These are phyloP conservation scores for Drosophila kambysellisi DNA, from an alignment of 2,888 invertebrate species.

Conservation along the genomic window DNA sequence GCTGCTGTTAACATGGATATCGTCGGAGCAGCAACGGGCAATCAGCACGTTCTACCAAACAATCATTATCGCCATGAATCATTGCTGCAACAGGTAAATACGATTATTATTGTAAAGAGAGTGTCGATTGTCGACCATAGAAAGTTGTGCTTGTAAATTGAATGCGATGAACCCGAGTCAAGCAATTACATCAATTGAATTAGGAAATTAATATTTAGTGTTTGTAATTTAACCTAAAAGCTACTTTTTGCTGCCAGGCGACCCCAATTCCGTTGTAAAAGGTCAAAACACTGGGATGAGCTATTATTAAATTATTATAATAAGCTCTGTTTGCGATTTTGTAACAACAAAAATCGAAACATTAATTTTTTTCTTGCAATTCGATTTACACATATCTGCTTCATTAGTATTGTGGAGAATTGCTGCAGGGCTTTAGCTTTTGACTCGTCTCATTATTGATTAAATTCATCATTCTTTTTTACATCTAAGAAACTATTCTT, in stretches of 20 bases:
- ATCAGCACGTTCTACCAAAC: conserved; percentile 84
- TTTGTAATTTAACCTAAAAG: neutral
- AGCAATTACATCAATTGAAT: neutral
- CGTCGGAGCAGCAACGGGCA: conserved; percentile 80
- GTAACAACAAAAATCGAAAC: neutral
- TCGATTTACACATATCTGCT: neutral
- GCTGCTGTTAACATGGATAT: conserved; percentile 82
- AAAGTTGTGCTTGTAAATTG: conserved; percentile 25
- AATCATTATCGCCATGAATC: conserved; percentile 85
- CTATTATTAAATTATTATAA: conserved; percentile 2
- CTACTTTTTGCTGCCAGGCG: neutral
- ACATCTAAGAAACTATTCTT: neutral
- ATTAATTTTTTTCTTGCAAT: neutral
- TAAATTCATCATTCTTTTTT: neutral
- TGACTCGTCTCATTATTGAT: neutral
- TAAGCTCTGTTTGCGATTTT: neutral
- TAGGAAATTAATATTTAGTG: neutral
- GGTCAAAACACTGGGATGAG: conserved; percentile 3
- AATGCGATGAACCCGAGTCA: conserved; percentile 11
- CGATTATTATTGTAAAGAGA: conserved; percentile 40
- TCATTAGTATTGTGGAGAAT: neutral
- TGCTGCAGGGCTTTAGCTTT: neutral
- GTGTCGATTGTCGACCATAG: conserved; percentile 32
- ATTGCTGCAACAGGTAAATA: conserved; percentile 82
- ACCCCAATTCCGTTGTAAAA: neutral